Percentiles rank a stretch among this genome's conserved stretches.
Evolutionary conservation across 2,113 vertebrate genomes (phyloP).

Genomic region (Ophthalmolycus amberensis): DNA sequence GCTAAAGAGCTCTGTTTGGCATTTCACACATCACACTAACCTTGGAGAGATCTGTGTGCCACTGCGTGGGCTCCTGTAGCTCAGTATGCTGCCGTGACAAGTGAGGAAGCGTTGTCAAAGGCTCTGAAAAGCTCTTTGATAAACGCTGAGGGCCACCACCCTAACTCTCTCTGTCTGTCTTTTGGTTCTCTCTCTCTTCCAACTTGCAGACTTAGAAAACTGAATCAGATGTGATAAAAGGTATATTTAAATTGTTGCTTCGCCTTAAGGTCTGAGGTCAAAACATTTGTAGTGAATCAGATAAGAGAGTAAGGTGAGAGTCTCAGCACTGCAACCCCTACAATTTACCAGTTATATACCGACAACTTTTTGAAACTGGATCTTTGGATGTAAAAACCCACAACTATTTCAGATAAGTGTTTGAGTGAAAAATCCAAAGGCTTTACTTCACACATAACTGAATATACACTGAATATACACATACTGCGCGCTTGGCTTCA

Average conservation of each 20-base stretch:
- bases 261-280: constrained; percentile 47
- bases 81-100: constrained; percentile 57
- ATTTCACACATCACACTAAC: constrained; percentile 50
- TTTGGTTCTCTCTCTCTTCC: constrained; percentile 19
- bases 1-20: constrained; percentile 37
- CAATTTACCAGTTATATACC: constrained; percentile 2
- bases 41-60: constrained; percentile 51
- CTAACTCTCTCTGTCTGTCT: constrained; percentile 45
- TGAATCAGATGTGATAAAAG: constrained; percentile 51
- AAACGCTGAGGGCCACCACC: constrained; percentile 69
- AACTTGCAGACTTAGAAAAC: constrained; percentile 26
- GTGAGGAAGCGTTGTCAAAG: constrained; percentile 68
- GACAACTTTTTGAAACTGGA: not conserved
- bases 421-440: constrained; percentile 33
- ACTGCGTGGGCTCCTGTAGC: constrained; percentile 53
- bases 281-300: constrained; percentile 43
- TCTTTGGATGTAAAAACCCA: constrained; percentile 20
- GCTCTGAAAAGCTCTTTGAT: constrained; percentile 70
- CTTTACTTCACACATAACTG: constrained; percentile 47
- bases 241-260: constrained; percentile 57
- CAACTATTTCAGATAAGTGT: constrained; percentile 31
- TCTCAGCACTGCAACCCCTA: not conserved
- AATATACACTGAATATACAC: constrained; percentile 8
- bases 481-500: not conserved
- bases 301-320: constrained; percentile 23